These are phyloP conservation scores for Carcharodon carcharias DNA, from an alignment of 2,797 vertebrate species.

Conservation along the genomic window DNA sequence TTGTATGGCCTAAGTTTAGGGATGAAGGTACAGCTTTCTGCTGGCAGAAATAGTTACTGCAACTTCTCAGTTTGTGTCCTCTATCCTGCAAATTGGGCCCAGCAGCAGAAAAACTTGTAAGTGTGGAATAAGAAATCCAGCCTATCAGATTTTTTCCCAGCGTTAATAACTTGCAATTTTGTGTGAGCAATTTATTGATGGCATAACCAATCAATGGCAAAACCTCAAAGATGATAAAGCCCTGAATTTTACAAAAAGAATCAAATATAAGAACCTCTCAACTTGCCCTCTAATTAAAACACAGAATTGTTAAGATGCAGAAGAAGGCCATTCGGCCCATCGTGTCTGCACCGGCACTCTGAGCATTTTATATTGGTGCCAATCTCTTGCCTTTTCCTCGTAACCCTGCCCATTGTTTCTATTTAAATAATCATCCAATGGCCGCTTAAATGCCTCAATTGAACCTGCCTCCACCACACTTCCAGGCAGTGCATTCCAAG, in stretches of 20 bases:
- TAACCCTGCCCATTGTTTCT: too few relatives aligned
- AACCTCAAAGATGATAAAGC: not conserved
- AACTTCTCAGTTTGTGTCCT: not conserved
- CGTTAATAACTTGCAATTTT: too few relatives aligned
- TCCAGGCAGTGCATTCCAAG: too few relatives aligned
- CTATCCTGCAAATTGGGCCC: not conserved
- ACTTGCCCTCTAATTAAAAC: too few relatives aligned
- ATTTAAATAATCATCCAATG: too few relatives aligned
- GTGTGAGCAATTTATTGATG: not conserved
- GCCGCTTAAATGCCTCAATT: not conserved
- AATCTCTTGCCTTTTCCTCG: too few relatives aligned
- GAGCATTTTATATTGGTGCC: too few relatives aligned
- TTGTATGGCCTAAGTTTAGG: not conserved
- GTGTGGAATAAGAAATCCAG: not conserved
- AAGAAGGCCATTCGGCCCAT: too few relatives aligned
- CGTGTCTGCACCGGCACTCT: too few relatives aligned
- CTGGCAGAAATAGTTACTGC: not conserved
- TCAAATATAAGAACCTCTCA: not conserved
- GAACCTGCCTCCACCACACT: not conserved
- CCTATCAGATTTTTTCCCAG: not conserved
- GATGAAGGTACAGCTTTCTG: not conserved
- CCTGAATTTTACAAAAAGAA: not conserved
- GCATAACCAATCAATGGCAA: too few relatives aligned
- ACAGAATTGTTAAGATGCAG: not conserved
- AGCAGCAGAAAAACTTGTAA: not conserved